A percentile compares a stretch with the other conserved stretches of the same genome.
Conservation (phyloP, 2,797 vertebrate species). For the Schizothorax lantsangensis region DNA sequence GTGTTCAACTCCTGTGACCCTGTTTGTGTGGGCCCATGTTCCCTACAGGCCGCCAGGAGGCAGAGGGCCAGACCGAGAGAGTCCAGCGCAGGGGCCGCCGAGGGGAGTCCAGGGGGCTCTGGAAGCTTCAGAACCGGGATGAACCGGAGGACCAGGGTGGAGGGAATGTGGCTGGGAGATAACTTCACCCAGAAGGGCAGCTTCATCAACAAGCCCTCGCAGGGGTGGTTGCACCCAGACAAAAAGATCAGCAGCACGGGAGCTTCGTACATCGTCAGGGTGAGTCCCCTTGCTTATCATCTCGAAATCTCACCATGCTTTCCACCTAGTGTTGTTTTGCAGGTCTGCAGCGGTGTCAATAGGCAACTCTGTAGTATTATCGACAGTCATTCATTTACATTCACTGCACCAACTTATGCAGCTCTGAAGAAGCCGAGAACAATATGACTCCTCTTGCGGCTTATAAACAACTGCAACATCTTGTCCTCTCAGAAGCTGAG, state of each 20-base stretch:
- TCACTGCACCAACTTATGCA: neutral
- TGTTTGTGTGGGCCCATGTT: slow-evolving; percentile 88
- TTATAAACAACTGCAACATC: slow-evolving; percentile 27
- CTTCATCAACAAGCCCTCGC: slow-evolving; percentile 92
- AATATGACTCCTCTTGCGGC: neutral
- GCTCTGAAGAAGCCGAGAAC: neutral
- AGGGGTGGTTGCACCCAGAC: slow-evolving; percentile 93
- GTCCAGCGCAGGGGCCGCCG: slow-evolving; percentile 68
- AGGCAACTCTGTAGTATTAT: neutral
- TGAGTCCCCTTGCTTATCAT: slow-evolving; percentile 73
- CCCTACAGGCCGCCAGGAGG: slow-evolving; percentile 83
- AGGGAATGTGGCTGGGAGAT: slow-evolving; percentile 81
- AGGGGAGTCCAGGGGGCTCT: slow-evolving; percentile 68
- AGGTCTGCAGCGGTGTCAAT: slow-evolving; percentile 9
- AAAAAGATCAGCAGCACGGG: slow-evolving; percentile 88
- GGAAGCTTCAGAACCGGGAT: slow-evolving; percentile 73
- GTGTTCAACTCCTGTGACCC: slow-evolving; percentile 91
- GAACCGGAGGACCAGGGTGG: slow-evolving; percentile 78
- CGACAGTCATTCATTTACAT: slow-evolving; percentile 8
- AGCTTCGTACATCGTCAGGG: slow-evolving; percentile 91
- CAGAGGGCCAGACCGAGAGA: slow-evolving; percentile 75
- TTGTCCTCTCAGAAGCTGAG: neutral
- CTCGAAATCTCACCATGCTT: neutral
- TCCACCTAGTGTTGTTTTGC: slow-evolving; percentile 11
- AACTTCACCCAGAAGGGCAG: slow-evolving; percentile 88